Conservation (phyloP, 2,888 invertebrate species). For the Sesia bembeciformis region DNA sequence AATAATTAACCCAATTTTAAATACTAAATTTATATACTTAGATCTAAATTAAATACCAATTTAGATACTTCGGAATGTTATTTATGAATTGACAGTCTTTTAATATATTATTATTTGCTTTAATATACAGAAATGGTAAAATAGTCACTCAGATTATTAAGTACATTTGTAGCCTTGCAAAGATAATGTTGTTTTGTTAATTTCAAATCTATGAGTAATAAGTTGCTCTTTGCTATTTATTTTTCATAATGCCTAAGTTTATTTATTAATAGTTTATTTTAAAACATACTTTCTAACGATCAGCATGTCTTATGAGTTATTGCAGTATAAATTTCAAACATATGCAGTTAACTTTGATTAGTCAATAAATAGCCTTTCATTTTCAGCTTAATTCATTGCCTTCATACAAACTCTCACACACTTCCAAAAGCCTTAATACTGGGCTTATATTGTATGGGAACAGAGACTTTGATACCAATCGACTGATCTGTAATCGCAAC, state of each 20-base stretch:
- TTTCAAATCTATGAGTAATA: not conserved
- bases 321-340: not conserved
- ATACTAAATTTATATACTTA: not conserved
- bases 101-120: too few relatives aligned
- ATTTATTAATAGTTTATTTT: too few relatives aligned
- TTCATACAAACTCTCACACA: conserved; percentile 89
- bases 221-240: too few relatives aligned
- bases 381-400: conserved; percentile 85
- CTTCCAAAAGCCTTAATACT: conserved; percentile 86
- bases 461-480: conserved; percentile 85
- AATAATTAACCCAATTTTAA: not conserved
- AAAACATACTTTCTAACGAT: too few relatives aligned
- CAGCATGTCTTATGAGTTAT: too few relatives aligned
- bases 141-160: too few relatives aligned
- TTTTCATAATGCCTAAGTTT: too few relatives aligned
- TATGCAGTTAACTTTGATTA: not conserved
- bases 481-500: conserved; percentile 85
- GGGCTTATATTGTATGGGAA: conserved; percentile 95
- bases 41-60: too few relatives aligned
- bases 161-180: too few relatives aligned
- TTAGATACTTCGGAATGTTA: conserved; percentile 42
- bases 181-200: too few relatives aligned
- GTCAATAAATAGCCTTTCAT: too few relatives aligned
- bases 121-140: too few relatives aligned
- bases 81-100: conserved; percentile 31